A percentile compares a stretch with the other conserved stretches of the same genome.
Evolutionary conservation across 2,113 vertebrate genomes (phyloP).

Genomic region (Paradoxurus hermaphroditus): DNA sequence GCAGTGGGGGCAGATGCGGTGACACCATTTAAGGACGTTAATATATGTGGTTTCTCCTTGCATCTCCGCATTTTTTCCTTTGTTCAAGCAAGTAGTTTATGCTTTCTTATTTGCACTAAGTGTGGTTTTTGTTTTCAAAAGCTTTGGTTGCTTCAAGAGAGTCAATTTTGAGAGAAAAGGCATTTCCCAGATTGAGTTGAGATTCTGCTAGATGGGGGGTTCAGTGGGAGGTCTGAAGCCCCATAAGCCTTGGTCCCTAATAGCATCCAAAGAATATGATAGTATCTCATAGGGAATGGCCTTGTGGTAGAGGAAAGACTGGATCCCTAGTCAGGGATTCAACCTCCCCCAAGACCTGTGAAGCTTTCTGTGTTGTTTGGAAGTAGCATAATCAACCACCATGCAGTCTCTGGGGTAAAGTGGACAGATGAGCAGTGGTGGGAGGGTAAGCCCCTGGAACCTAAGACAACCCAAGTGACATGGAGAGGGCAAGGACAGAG

Average conservation of each 20-base stretch:
- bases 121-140: neutral
- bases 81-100: neutral
- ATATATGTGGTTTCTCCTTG: neutral
- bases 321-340: neutral
- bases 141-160: neutral
- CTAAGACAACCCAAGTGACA: neutral
- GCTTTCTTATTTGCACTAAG: constrained; percentile 7
- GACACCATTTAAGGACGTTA: neutral
- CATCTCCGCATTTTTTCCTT: neutral
- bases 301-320: neutral
- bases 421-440: neutral
- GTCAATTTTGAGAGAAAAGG: neutral
- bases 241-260: neutral
- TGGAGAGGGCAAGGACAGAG: neutral
- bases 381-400: neutral
- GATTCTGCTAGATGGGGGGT: neutral
- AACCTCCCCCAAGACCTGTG: neutral
- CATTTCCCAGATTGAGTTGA: neutral
- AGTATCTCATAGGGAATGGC: neutral
- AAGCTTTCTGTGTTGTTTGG: neutral
- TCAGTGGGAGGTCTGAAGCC: neutral
- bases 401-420: neutral
- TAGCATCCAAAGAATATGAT: neutral
- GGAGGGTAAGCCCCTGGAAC: neutral
- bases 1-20: neutral